phyloP scores from a whole-genome alignment of 2,888 invertebrate genomes.

The Andrena trimmerana region DNA sequence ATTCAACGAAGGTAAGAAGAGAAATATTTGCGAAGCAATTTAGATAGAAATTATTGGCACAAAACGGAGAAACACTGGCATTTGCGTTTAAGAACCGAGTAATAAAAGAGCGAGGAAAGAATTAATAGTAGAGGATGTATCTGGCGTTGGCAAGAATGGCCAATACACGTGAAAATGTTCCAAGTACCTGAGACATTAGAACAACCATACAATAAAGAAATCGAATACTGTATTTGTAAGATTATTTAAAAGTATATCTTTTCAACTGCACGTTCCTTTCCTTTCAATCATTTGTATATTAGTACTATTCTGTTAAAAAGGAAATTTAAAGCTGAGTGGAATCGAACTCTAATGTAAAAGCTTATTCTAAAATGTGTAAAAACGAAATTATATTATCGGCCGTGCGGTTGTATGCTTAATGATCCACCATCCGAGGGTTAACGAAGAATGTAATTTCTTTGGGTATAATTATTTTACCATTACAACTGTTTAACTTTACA shows the following conservation, averaged over 20 bases:
- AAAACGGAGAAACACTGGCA: neutral
- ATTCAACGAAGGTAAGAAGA: neutral
- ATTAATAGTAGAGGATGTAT: no score
- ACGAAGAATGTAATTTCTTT: conserved; percentile 1
- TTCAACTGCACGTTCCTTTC: neutral
- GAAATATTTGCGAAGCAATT: neutral
- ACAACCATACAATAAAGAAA: conserved; percentile 2
- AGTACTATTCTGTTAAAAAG: neutral
- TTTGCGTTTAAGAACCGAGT: no score
- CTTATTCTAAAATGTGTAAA: neutral
- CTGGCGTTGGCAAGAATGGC: neutral
- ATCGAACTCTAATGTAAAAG: no score
- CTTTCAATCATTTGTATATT: neutral
- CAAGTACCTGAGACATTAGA: neutral
- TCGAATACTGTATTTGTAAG: neutral
- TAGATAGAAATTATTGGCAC: neutral
- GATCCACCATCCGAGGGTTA: conserved; percentile 15
- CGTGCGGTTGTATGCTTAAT: neutral
- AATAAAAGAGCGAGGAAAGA: no score
- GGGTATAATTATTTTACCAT: neutral
- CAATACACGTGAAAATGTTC: neutral
- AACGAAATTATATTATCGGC: conserved; percentile 10
- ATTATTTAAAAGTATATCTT: neutral
- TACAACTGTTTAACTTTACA: conserved; percentile 36
- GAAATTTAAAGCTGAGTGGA: neutral